Percentiles rank a stretch among this genome's conserved stretches.
These are phyloP conservation scores for Oryzias woworae DNA, from an alignment of 2,113 vertebrate genomes.

Conservation along the genomic window DNA sequence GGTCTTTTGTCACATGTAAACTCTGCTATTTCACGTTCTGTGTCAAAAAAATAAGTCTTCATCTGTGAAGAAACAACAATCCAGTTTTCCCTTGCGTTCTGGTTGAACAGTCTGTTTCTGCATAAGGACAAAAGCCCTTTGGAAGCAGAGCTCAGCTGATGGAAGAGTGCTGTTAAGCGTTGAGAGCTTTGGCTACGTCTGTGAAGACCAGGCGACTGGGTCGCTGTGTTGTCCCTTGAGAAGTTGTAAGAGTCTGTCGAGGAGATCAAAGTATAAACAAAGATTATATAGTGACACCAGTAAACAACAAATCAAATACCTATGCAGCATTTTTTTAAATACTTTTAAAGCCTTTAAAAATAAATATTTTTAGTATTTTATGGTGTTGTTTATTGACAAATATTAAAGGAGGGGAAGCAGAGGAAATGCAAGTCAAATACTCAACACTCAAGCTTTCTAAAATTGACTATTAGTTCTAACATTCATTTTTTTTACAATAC, in stretches of 20 bases:
- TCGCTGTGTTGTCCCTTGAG: conserved; percentile 87
- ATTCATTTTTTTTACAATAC: too few species aligned
- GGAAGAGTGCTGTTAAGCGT: conserved; percentile 77
- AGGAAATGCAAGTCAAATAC: too few species aligned
- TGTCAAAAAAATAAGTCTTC: conserved; percentile 19
- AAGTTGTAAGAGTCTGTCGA: conserved; percentile 83
- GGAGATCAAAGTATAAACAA: conserved; percentile 17
- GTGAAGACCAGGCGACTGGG: conserved; percentile 95
- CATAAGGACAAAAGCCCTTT: background rate
- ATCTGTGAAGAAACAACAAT: conserved; percentile 21
- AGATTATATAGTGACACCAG: background rate
- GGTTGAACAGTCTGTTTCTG: conserved; percentile 32
- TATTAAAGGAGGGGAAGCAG: too few species aligned
- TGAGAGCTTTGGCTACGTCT: conserved; percentile 92
- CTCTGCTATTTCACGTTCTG: conserved; percentile 1
- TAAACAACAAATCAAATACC: background rate
- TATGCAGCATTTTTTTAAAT: too few species aligned
- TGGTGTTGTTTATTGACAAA: too few species aligned
- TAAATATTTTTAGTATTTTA: too few species aligned
- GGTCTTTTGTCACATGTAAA: conserved; percentile 20
- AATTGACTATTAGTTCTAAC: too few species aligned
- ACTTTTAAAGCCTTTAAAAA: too few species aligned
- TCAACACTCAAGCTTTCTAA: too few species aligned
- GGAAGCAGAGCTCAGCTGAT: conserved; percentile 6
- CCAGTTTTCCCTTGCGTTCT: conserved; percentile 39